Evolutionary conservation across 2,797 vertebrate genomes (phyloP), one percentile per base, ranked within the genome.

Genomic region (Babyrousa celebensis): DNA sequence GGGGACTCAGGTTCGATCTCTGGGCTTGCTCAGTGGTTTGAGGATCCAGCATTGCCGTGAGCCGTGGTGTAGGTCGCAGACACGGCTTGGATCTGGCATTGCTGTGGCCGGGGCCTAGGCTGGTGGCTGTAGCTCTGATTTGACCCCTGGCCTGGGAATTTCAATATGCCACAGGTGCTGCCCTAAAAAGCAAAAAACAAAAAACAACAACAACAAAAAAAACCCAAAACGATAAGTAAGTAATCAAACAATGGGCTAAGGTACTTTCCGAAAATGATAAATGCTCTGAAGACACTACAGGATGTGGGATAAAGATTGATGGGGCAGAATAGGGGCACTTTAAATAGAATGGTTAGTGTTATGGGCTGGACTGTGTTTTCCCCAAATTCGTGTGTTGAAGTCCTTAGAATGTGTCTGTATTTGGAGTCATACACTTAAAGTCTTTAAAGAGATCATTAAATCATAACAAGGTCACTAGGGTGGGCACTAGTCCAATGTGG

Each of bases 351-450:
- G 14, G 84, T 54, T 36, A 36, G 40, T 7, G 63, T 25, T 12
- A 15, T 0, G 5, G 17, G 20, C 80, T 18, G 7, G 36, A 17
- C 18, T 1, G 29, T 15, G 43, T 14, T 11, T n/a, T 32, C 4
- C 9, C 21, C 36, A 25, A 4, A 27, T 14, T 25, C 70, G 23
- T 52, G 3, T 9, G 29, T 2, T 29, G 9, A 77, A 70, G 62
- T 68, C 52, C 52, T 40, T 20, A 40, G 18, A 60, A 25, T 3
- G 20, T 32, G 17, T 21, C 29, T 75, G 6, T 60, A 54, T 72
- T 27, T 27, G 52, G 7, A 25, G 32, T 70, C 52, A 68, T 56
- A 40, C 29, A 20, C 21, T 12, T 54, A 40, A 48, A 15, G 68
- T 29, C 23, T 60, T 71, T 67, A 29, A 75, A 40, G 23, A 36